Evolutionary conservation across 2,113 vertebrate species (phyloP), one percentile per base, ranked within the genome.

Genomic region (Thunnus maccoyii): DNA sequence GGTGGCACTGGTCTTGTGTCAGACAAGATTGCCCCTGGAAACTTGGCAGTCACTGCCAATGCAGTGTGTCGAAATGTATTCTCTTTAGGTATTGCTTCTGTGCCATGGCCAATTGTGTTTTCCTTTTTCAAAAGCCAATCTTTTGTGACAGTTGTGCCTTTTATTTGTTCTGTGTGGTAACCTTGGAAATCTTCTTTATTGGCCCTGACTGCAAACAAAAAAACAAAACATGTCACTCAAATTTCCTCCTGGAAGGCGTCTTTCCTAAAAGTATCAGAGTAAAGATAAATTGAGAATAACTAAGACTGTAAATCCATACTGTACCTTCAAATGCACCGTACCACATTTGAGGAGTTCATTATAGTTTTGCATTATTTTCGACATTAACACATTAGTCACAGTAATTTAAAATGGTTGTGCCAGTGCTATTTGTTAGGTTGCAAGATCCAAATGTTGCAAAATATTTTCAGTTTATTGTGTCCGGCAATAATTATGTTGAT

Each of bases 141-240:
- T 69, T 55, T 74, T 78, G 41, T 87, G 80, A 90, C 90, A 86
- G 52, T 57, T 32, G n/a, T 64, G 78, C 48, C 66, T 86, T 80
- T 78, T 77, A 80, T 90, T 88, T 85, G 51, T 55, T 82, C 50
- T 48, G 71, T 71, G 65, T 62, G 52, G 67, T 87, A 72, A 83
- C 78, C 82, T 86, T 91, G 80, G 44, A 78, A 76, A 69, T 82
- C 69, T 67, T 83, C 78, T 64, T 81, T 76, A 67, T 72, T 87
- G 72, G 79, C 84, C 22, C 32, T 50, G n/a, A 68, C 88, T 91
- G 68, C 14, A 63, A 58, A 92, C 46, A 76, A 60, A 81, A 85
- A 68, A 79, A 51, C 32, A 76, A 74, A 76, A 60, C 51, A 79
- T 25, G 50, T 86, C 56, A 73, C 15, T 80, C 65, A 76, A 1